A percentile compares a stretch with the other conserved stretches of the same genome.
Evolutionary conservation across 2,113 vertebrate genomes (phyloP).

Genomic region (Channa maculata): DNA sequence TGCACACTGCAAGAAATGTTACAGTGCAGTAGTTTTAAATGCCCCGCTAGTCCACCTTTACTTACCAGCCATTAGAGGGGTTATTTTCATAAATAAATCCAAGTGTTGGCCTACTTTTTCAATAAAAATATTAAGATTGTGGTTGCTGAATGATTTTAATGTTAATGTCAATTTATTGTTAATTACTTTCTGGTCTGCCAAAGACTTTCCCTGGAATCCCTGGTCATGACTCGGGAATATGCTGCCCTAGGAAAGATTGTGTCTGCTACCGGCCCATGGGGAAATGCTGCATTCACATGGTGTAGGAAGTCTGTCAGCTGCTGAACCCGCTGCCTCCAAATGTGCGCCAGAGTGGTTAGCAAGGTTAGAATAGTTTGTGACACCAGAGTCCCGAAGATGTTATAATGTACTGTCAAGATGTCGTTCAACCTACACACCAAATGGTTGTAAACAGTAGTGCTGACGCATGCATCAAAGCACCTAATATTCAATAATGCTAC

Average conservation of each 20-base stretch:
- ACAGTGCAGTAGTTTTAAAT: neutral
- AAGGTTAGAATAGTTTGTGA: neutral
- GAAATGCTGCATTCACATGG: slow-evolving; percentile 42
- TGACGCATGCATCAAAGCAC: too few species aligned
- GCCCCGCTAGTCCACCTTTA: too few species aligned
- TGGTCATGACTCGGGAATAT: slow-evolving; percentile 10
- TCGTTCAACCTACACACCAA: neutral
- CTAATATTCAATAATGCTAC: too few species aligned
- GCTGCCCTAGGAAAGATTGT: slow-evolving; percentile 25
- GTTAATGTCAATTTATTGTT: slow-evolving; percentile 14
- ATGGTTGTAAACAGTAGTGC: too few species aligned
- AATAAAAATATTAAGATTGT: neutral
- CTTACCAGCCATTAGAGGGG: too few species aligned
- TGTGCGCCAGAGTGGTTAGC: neutral
- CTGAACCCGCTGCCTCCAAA: neutral
- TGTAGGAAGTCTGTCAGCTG: slow-evolving; percentile 1
- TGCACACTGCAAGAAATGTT: neutral
- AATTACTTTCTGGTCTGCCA: neutral
- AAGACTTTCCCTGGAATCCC: slow-evolving; percentile 24
- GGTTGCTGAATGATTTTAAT: neutral
- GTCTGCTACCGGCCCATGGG: neutral
- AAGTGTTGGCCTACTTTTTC: neutral
- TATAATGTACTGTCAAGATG: neutral
- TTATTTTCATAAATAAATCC: neutral
- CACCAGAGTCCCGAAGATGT: neutral